Base-by-base conservation (phyloP, 1,140 invertebrate genomes). In the Zaprionus gabonicus region DNA sequence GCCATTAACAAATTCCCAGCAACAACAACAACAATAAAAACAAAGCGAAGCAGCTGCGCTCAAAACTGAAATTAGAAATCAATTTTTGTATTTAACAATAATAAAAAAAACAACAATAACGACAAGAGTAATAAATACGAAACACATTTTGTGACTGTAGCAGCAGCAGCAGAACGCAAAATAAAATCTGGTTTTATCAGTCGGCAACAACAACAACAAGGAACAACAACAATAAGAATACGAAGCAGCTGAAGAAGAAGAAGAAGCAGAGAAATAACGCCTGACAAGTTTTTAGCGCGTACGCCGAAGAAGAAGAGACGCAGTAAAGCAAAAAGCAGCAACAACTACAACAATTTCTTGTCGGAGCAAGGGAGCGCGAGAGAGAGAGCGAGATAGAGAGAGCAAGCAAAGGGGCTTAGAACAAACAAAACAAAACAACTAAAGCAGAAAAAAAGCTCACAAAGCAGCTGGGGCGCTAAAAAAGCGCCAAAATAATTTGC, bases 151-250 rank as follows among this genome's bases (percentile, higher is more conserved):
- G 17, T 60, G 60, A 15, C 51, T 2, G 23, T 2, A 76, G 57
- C 15, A 46, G 46, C 15, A 46, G 46, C 46, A 25, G 55, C 64
- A 73, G 64, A 75, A 78, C 78, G 70, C 51, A 90, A 84, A 79
- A 78, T 84, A 77, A 88, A 88, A 88, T 90, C 85, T 88, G 85
- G 85, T 88, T 88, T 88, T 88, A 88, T 81, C 76, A 83, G 73
- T 72, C 72, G 76, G 79, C 62, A 72, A 70, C 57, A 76, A 72
- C 60, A 71, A 55, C 28, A 55, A 51, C 27, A 63, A 31, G 2
- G 34, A 53, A 28, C n/a, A 41, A 49, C 46, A 49, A 49, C 46
- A 71, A 74, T 17, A 66, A 53, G 28, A 53, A 56, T 15, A 44
- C 6, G 15, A 57, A 71, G 38, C n/a, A 9, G 44, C 27, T 2